These are phyloP conservation scores for Saxicola maurus DNA, from an alignment of 2,797 vertebrate species.

Conservation along the genomic window DNA sequence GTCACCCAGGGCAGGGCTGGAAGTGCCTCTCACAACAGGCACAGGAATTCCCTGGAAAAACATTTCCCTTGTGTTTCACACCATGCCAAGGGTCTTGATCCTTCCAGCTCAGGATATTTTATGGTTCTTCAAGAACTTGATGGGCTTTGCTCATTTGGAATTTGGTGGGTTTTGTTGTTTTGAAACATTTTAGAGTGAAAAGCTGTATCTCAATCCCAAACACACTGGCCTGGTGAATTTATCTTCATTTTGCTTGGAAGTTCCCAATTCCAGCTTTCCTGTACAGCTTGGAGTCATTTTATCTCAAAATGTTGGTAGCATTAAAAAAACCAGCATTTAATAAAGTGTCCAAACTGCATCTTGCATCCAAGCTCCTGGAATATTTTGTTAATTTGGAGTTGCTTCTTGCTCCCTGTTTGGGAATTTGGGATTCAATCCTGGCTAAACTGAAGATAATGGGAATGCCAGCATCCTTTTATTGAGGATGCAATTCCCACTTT, in stretches of 20 bases:
- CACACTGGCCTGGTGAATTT: background rate
- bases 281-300: background rate
- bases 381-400: background rate
- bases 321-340: background rate
- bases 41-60: background rate
- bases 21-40: background rate
- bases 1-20: background rate
- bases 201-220: accelerated
- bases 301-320: background rate
- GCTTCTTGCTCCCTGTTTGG: background rate
- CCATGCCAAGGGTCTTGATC: background rate
- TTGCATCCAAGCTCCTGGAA: background rate
- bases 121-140: background rate
- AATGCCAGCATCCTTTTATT: background rate
- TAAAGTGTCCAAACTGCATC: background rate
- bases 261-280: background rate
- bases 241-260: background rate
- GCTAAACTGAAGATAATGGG: background rate
- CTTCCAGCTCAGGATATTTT: background rate
- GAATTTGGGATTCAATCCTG: background rate
- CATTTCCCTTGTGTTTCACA: background rate
- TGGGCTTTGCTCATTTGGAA: background rate
- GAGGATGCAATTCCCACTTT: background rate
- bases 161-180: background rate
- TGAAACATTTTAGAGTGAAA: background rate